Evolutionary conservation across 1,140 invertebrate genomes (phyloP).

Genomic region (Dreissena rostriformis): DNA sequence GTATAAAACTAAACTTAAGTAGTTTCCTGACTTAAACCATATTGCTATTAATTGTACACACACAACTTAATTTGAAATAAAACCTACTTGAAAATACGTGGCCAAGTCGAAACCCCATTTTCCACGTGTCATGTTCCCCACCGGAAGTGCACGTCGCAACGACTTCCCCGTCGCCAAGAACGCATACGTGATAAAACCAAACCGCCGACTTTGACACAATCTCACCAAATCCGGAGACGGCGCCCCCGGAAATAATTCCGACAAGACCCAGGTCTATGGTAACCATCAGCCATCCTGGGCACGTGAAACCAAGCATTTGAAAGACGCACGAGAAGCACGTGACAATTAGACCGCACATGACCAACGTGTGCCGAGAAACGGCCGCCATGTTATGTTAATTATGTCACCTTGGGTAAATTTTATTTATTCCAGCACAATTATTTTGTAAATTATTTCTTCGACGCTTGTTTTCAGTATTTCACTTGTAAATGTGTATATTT

Average conservation of each 20-base stretch:
- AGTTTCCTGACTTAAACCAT: too few species aligned
- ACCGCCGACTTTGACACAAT: not conserved
- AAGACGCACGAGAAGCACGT: not conserved
- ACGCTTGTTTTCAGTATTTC: too few species aligned
- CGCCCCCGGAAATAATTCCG: too few species aligned
- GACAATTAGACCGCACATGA: not conserved
- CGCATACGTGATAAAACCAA: slow-evolving; percentile 1
- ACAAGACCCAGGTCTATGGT: not conserved
- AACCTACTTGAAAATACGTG: not conserved
- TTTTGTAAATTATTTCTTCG: too few species aligned
- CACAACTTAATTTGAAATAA: too few species aligned
- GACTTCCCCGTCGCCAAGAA: not conserved
- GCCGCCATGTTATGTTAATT: too few species aligned
- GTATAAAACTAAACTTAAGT: too few species aligned
- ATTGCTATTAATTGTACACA: too few species aligned
- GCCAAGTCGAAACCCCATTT: not conserved
- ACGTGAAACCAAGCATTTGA: not conserved
- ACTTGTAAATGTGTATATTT: too few species aligned
- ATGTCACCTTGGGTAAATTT: too few species aligned
- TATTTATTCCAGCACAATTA: too few species aligned
- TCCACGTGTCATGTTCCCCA: not conserved
- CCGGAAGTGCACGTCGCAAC: not conserved
- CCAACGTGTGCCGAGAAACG: slow-evolving; percentile 6
- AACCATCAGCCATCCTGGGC: slow-evolving; percentile 11
- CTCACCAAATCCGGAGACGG: not conserved